Evolutionary conservation across 2,797 vertebrate genomes (phyloP).

Genomic region (Xiphorhynchus erythropygius): DNA sequence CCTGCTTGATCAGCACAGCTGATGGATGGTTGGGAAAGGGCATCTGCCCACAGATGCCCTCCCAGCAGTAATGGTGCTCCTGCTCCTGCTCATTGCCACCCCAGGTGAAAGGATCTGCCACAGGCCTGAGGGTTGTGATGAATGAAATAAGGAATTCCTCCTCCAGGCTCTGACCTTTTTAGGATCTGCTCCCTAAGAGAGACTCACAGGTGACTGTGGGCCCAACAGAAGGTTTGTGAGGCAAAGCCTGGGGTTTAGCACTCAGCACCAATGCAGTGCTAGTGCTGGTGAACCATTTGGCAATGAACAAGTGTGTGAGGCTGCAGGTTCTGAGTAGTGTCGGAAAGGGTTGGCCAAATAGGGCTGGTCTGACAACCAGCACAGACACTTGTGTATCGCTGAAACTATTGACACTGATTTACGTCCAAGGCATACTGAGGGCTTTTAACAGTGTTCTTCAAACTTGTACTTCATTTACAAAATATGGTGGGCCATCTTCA

Average conservation of each 20-base stretch:
- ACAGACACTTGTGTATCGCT: background rate
- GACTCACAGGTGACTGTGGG: fast-evolving
- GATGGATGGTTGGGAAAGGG: background rate
- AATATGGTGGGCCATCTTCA: background rate
- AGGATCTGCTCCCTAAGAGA: background rate
- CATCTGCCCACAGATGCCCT: background rate
- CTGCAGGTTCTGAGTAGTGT: background rate
- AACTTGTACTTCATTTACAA: background rate
- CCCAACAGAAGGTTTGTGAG: background rate
- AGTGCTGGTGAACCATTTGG: background rate
- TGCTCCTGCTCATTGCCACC: background rate
- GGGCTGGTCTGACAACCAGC: background rate
- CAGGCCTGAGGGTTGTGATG: background rate
- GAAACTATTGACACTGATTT: background rate
- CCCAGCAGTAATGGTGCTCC: background rate
- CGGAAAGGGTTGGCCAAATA: background rate
- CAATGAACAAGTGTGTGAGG: fast-evolving
- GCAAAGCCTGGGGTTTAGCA: background rate
- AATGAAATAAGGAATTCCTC: background rate
- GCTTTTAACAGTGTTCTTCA: background rate
- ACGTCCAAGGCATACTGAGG: fast-evolving
- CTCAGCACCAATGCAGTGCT: background rate
- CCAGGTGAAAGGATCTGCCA: background rate
- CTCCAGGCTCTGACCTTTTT: background rate
- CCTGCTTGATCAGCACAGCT: background rate